A percentile compares a stretch with the other conserved stretches of the same genome.
phyloP scores from a whole-genome alignment of 1,140 invertebrate species.

The Drepana arcuata region DNA sequence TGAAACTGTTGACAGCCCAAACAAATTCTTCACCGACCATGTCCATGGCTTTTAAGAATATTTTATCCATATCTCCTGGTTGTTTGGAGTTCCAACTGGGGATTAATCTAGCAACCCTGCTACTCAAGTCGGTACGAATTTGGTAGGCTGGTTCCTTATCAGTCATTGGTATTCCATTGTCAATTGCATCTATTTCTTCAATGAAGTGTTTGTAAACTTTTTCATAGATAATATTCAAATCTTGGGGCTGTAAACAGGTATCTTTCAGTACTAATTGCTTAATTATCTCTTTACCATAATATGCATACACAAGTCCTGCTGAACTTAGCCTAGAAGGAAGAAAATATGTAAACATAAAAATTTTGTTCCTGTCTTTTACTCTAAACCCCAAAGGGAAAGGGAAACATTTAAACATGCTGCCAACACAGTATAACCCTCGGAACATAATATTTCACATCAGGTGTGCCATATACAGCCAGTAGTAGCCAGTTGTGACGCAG shows the following conservation, averaged over 20 bases:
- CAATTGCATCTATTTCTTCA: slow-evolving; percentile 96
- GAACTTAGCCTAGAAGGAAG: slow-evolving; percentile 91
- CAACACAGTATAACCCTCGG: too few species aligned
- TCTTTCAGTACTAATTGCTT: slow-evolving; percentile 65
- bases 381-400: too few species aligned
- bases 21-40: slow-evolving; percentile 88
- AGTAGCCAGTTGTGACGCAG: too few species aligned
- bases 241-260: slow-evolving; percentile 61
- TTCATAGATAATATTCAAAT: slow-evolving; percentile 79
- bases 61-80: slow-evolving; percentile 68
- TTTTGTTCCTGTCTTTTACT: too few species aligned
- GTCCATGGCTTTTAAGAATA: slow-evolving; percentile 83
- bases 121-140: slow-evolving; percentile 85
- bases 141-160: slow-evolving; percentile 86
- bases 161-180: slow-evolving; percentile 91
- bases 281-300: slow-evolving; percentile 91
- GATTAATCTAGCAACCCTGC: slow-evolving; percentile 85
- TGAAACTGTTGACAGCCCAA: slow-evolving; percentile 79
- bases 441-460: too few species aligned
- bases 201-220: slow-evolving; percentile 93
- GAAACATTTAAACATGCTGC: too few species aligned
- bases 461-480: too few species aligned
- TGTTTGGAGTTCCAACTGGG: slow-evolving; percentile 87
- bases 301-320: slow-evolving; percentile 94
- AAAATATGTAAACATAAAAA: too few species aligned